phyloP scores from a whole-genome alignment of 2,797 vertebrate species.

The Vultur gryphus region DNA sequence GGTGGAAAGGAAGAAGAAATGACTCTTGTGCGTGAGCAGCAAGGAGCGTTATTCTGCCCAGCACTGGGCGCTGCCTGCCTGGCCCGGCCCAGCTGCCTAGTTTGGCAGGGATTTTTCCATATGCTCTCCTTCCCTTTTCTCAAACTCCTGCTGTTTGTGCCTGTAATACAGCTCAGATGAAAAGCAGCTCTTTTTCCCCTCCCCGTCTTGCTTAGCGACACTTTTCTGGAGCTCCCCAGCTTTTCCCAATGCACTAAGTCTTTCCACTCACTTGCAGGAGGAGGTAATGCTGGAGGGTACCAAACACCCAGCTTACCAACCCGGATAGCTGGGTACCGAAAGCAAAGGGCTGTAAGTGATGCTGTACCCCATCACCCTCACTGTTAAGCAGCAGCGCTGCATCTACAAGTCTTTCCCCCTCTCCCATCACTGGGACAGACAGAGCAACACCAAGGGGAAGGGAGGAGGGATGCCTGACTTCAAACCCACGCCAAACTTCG shows the following conservation, averaged over 20 bases:
- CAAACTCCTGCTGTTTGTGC: not conserved
- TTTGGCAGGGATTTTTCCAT: not conserved
- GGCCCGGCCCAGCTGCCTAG: not conserved
- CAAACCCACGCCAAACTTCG: not conserved
- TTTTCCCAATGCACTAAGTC: not conserved
- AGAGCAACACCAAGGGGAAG: accelerated
- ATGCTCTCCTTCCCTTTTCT: not conserved
- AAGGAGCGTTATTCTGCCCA: not conserved
- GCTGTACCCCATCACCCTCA: not conserved
- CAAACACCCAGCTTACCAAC: not conserved
- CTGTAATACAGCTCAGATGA: not conserved
- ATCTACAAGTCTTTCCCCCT: not conserved
- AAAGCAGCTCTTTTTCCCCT: not conserved
- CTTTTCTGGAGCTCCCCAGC: not conserved
- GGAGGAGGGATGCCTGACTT: not conserved
- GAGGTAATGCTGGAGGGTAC: not conserved
- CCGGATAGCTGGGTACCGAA: accelerated
- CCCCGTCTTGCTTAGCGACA: not conserved
- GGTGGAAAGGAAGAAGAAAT: not conserved
- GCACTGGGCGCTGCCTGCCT: not conserved
- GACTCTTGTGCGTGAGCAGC: accelerated
- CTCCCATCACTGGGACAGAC: accelerated
- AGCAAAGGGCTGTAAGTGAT: not conserved
- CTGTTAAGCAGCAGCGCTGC: not conserved
- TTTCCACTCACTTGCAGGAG: not conserved